A percentile compares a stretch with the other conserved stretches of the same genome.
Conservation (phyloP, 2,797 vertebrate genomes). For the Gymnoscopelus braueri region DNA sequence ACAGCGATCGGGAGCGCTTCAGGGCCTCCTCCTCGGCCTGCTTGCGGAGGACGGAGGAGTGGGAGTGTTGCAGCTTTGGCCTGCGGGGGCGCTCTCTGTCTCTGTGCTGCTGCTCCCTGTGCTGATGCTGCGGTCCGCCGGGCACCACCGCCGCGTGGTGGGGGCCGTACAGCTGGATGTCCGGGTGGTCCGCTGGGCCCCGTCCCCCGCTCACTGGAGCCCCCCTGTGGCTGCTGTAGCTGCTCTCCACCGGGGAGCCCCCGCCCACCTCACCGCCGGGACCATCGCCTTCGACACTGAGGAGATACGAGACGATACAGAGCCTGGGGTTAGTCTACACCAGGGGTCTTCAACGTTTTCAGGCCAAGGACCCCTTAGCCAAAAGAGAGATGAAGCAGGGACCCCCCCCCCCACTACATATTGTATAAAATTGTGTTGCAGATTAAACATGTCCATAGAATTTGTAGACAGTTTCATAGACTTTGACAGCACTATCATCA, state of each 20-base stretch:
- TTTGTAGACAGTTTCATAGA: no score
- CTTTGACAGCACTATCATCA: no score
- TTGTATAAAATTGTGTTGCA: no score
- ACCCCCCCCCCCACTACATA: no score
- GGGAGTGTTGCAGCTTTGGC: conserved; percentile 92
- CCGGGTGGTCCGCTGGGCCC: conserved; percentile 82
- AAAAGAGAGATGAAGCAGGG: no score
- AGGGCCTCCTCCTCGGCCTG: conserved; percentile 90
- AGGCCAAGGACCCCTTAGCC: no score
- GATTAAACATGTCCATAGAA: no score
- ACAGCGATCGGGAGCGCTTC: conserved; percentile 49
- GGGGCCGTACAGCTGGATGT: conserved; percentile 82
- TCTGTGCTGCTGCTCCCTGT: conserved; percentile 58
- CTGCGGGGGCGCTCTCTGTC: conserved; percentile 78
- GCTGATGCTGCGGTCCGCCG: no score
- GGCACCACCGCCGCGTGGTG: no score
- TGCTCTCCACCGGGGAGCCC: conserved; percentile 86
- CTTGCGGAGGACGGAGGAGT: conserved; percentile 88
- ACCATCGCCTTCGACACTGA: conserved; percentile 94
- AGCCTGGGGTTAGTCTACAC: conserved; percentile 26
- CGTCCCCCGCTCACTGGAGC: conserved; percentile 72
- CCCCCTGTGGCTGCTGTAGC: conserved; percentile 44
- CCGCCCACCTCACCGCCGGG: conserved; percentile 84
- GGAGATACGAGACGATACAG: conserved; percentile 27
- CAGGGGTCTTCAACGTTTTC: no score